A percentile compares a stretch with the other conserved stretches of the same genome.
These are phyloP conservation scores for Nebria ingens DNA, from an alignment of 1,140 invertebrate genomes.

Conservation along the genomic window DNA sequence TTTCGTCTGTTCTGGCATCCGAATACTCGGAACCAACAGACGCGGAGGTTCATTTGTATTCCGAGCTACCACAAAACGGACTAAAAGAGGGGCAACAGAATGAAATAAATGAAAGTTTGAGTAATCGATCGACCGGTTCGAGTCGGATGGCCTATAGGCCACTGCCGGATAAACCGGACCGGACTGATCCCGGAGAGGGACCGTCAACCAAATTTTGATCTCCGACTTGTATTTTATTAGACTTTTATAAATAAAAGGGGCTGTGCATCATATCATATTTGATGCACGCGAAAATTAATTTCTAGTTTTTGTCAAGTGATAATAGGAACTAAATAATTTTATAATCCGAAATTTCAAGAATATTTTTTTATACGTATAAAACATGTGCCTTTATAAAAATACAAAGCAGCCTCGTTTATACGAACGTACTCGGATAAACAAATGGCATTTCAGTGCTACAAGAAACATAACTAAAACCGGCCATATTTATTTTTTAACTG, in stretches of 20 bases:
- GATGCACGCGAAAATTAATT: not conserved
- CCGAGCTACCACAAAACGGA: slow-evolving; percentile 47
- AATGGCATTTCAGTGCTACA: too few species aligned
- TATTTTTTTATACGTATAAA: too few species aligned
- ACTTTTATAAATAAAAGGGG: too few species aligned
- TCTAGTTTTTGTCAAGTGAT: not conserved
- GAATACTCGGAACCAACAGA: slow-evolving; percentile 65
- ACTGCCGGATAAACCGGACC: slow-evolving; percentile 49
- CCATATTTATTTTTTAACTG: too few species aligned
- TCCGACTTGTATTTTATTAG: too few species aligned
- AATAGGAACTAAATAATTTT: not conserved
- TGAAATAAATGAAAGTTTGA: slow-evolving; percentile 33
- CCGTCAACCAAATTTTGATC: not conserved
- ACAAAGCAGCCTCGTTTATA: too few species aligned
- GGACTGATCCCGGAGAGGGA: not conserved
- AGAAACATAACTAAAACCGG: too few species aligned
- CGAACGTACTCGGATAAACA: too few species aligned
- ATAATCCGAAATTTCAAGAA: too few species aligned
- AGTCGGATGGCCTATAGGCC: slow-evolving; percentile 55
- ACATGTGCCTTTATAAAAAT: too few species aligned
- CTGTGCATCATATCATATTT: not conserved
- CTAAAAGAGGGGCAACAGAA: slow-evolving; percentile 31
- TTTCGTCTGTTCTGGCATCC: slow-evolving; percentile 46
- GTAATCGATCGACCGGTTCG: slow-evolving; percentile 37
- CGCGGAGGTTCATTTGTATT: slow-evolving; percentile 56